Percentiles rank a stretch among this genome's conserved stretches.
phyloP scores from a whole-genome alignment of 2,888 invertebrate species.

The Ochropleura plecta region DNA sequence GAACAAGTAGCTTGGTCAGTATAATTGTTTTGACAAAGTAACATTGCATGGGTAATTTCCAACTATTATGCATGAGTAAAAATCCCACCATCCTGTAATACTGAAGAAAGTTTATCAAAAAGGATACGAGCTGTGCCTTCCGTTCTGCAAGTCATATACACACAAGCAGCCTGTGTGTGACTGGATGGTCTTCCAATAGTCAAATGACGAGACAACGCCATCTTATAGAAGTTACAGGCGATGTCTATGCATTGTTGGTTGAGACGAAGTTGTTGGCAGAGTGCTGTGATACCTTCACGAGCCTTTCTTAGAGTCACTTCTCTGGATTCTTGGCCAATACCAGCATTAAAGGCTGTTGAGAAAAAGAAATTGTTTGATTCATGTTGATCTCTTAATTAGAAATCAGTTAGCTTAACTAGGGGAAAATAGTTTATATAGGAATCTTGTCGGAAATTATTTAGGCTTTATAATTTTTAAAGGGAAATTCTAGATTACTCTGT shows the following conservation, averaged over 20 bases:
- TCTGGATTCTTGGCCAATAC: slow-evolving; percentile 96
- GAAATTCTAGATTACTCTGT: no score
- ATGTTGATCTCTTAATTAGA: background rate
- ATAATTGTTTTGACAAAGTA: background rate
- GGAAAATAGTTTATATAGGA: background rate
- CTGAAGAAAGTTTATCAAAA: slow-evolving; percentile 67
- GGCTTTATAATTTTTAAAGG: background rate
- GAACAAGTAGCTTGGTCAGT: background rate
- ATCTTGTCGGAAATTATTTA: background rate
- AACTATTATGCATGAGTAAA: background rate
- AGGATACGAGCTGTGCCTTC: slow-evolving; percentile 98
- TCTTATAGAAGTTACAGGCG: slow-evolving; percentile 98
- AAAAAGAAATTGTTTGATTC: background rate
- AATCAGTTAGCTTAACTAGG: background rate
- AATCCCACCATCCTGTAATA: background rate
- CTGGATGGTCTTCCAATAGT: slow-evolving; percentile 97
- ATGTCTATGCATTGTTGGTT: slow-evolving; percentile 98
- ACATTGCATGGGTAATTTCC: background rate
- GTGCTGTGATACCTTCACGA: slow-evolving; percentile 94
- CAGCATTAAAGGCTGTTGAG: slow-evolving; percentile 93
- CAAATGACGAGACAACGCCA: slow-evolving; percentile 95
- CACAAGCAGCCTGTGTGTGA: slow-evolving; percentile 98
- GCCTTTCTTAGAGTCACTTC: slow-evolving; percentile 98
- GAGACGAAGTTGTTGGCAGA: slow-evolving; percentile 96
- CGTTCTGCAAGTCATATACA: slow-evolving; percentile 98